phyloP scores from a whole-genome alignment of 2,888 invertebrate genomes.

The Drosophila maculinotata region DNA sequence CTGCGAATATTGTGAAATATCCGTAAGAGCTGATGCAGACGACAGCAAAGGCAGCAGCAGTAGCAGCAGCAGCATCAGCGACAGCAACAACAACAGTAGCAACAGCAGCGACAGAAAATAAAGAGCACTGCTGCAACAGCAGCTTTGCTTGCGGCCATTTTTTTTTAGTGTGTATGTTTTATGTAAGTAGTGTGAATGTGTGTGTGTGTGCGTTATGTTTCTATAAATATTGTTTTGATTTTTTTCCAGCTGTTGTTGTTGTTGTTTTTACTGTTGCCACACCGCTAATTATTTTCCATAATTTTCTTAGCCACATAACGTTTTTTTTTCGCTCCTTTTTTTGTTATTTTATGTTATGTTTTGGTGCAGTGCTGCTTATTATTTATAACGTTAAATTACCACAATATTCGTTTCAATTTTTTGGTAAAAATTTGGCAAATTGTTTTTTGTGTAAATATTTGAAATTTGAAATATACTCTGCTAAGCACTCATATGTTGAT shows the following conservation, averaged over 20 bases:
- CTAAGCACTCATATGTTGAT: conserved; percentile 4
- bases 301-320: conserved; percentile 14
- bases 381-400: conserved; percentile 26
- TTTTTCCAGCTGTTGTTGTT: conserved; percentile 13
- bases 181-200: conserved; percentile 9
- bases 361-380: conserved; percentile 27
- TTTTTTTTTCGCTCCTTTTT: conserved; percentile 8
- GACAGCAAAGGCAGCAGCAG: conserved; percentile 19
- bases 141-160: conserved; percentile 31
- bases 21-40: too few relatives aligned
- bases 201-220: conserved; percentile 8
- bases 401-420: conserved; percentile 30
- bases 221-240: conserved; percentile 4
- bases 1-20: conserved; percentile 78
- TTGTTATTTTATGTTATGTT: conserved; percentile 10
- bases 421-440: conserved; percentile 26
- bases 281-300: conserved; percentile 17
- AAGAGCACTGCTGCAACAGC: conserved; percentile 7
- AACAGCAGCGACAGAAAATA: not conserved
- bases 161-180: conserved; percentile 15
- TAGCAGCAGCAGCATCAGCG: conserved; percentile 18
- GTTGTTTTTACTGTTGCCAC: conserved; percentile 9
- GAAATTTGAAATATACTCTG: conserved; percentile 44
- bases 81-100: conserved; percentile 1
- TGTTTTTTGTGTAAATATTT: conserved; percentile 48